Percentiles rank a stretch among this genome's conserved stretches.
phyloP scores from a whole-genome alignment of 2,888 invertebrate genomes.

The Parasteatoda lunata region DNA sequence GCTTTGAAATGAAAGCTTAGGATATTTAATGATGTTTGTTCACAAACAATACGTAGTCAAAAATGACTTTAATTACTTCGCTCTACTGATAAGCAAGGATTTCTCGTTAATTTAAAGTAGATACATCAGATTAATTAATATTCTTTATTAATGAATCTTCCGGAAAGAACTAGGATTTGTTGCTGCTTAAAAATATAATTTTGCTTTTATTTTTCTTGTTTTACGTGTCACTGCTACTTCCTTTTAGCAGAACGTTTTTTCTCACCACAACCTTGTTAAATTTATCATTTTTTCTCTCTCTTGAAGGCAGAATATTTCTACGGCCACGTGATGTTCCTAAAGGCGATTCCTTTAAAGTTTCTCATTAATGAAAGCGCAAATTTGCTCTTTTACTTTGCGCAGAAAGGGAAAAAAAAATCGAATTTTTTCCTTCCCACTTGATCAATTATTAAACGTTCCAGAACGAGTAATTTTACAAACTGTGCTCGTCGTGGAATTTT shows the following conservation, averaged over 20 bases:
- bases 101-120: constrained; percentile 45
- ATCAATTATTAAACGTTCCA: not conserved
- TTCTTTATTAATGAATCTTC: constrained; percentile 33
- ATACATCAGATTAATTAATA: constrained; percentile 51
- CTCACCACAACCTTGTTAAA: constrained; percentile 14
- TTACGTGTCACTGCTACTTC: constrained; percentile 21
- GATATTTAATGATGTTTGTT: constrained; percentile 46
- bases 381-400: not conserved
- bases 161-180: not conserved
- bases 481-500: not conserved
- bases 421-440: not conserved
- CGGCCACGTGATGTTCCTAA: not conserved
- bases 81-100: constrained; percentile 33
- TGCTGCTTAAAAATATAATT: constrained; percentile 3
- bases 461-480: not conserved
- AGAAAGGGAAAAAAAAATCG: not conserved
- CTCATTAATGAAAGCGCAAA: not conserved
- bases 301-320: not conserved
- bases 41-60: constrained; percentile 22
- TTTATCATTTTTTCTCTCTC: not conserved
- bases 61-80: constrained; percentile 30
- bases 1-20: constrained; percentile 8
- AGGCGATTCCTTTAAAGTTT: not conserved
- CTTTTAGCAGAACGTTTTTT: not conserved
- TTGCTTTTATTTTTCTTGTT: constrained; percentile 16